phyloP scores from a whole-genome alignment of 2,797 vertebrate genomes.

The Melanotaenia nigrans region DNA sequence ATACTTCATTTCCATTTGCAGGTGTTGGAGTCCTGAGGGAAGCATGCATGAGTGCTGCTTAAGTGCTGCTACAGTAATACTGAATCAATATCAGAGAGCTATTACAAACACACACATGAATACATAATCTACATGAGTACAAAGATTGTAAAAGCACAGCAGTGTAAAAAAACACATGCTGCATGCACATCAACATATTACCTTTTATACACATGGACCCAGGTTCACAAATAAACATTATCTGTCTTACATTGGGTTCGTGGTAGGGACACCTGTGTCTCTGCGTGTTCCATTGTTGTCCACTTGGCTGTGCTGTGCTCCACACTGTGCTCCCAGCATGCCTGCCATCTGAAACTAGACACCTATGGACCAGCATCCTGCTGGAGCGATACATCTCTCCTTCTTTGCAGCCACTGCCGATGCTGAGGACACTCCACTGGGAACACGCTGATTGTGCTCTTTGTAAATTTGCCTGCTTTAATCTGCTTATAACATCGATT shows the following conservation, averaged over 20 bases:
- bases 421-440: constrained; percentile 62
- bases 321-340: constrained; percentile 78
- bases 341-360: constrained; percentile 77
- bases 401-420: constrained; percentile 56
- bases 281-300: constrained; percentile 76
- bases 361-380: constrained; percentile 73
- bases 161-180: constrained; percentile 11
- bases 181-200: constrained; percentile 14
- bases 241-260: constrained; percentile 44
- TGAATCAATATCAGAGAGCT: constrained; percentile 70
- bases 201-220: constrained; percentile 21
- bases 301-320: constrained; percentile 86
- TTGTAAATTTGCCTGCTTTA: background rate
- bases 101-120: constrained; percentile 55
- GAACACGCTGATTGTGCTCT: constrained; percentile 22
- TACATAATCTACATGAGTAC: constrained; percentile 22
- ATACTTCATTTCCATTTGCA: constrained; percentile 66
- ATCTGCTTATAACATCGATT: constrained; percentile 24
- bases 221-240: constrained; percentile 44
- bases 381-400: constrained; percentile 51
- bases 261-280: constrained; percentile 72
- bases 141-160: background rate
- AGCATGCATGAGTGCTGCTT: constrained; percentile 68
- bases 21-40: constrained; percentile 69
- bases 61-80: constrained; percentile 72